Evolutionary conservation across 2,113 vertebrate genomes (phyloP).

Genomic region (Phyllostomus discolor): DNA sequence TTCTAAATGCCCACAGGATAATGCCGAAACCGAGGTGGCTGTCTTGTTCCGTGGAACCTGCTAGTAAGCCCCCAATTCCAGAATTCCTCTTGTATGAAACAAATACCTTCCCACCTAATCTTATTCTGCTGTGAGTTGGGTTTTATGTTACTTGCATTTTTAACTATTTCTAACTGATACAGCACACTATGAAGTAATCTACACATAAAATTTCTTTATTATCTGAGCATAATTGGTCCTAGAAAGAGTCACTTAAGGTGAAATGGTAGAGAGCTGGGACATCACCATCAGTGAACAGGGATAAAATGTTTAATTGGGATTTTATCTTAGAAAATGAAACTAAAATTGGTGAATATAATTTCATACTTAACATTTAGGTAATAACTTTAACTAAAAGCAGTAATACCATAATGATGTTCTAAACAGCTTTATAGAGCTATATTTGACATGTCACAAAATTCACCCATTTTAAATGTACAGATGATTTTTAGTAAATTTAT

Average conservation of each 20-base stretch:
- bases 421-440: background rate
- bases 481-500: background rate
- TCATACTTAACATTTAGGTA: slow-evolving; percentile 24
- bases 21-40: background rate
- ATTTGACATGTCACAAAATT: background rate
- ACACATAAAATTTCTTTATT: slow-evolving; percentile 20
- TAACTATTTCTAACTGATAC: background rate
- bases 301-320: slow-evolving; percentile 25
- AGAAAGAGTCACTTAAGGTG: background rate
- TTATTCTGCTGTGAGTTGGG: background rate
- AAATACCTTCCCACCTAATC: background rate
- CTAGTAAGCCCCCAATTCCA: background rate
- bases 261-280: background rate
- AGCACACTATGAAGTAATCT: background rate
- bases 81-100: background rate
- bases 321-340: slow-evolving; percentile 46
- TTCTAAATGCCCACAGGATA: background rate
- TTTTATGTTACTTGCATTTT: slow-evolving; percentile 1
- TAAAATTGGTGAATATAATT: slow-evolving; percentile 29
- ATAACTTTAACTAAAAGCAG: background rate
- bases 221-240: slow-evolving; percentile 9
- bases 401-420: background rate
- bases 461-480: background rate
- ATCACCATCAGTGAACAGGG: background rate
- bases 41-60: background rate